phyloP scores from a whole-genome alignment of 2,888 invertebrate species.

The Geophilus truncorum region DNA sequence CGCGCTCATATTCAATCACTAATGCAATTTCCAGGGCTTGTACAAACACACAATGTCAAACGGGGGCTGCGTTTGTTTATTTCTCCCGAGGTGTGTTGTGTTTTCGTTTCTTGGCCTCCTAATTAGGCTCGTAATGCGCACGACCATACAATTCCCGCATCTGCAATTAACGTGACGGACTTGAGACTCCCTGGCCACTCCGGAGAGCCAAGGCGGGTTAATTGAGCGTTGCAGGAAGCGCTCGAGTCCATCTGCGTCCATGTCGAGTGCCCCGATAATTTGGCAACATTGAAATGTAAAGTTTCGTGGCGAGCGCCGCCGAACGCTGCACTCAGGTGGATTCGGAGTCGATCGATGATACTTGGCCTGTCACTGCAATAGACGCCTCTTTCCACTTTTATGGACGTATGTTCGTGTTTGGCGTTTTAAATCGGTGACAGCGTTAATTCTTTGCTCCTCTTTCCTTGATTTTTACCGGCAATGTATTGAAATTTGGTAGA shows the following conservation, averaged over 20 bases:
- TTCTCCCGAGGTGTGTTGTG: conserved; percentile 11
- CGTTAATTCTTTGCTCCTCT: not conserved
- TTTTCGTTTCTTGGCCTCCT: conserved; percentile 17
- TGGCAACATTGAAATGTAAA: conserved; percentile 5
- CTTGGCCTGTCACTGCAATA: not conserved
- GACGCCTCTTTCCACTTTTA: not conserved
- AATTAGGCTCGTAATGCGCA: conserved; percentile 17
- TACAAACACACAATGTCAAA: not conserved
- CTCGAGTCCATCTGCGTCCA: not conserved
- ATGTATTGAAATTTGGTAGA: not conserved
- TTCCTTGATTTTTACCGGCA: not conserved
- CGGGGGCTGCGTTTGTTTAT: not conserved
- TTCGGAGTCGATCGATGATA: not conserved
- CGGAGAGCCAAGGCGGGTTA: not conserved
- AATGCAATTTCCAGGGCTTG: not conserved
- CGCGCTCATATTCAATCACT: not conserved
- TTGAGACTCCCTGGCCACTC: not conserved
- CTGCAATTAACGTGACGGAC: conserved; percentile 21
- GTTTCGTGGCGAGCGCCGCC: not conserved
- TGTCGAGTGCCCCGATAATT: not conserved
- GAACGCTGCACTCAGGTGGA: not conserved
- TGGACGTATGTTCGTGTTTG: not conserved
- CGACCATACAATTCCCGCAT: conserved; percentile 24
- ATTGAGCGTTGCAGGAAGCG: conserved; percentile 15
- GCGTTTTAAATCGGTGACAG: not conserved